These are phyloP conservation scores for Platysteira castanea DNA, from an alignment of 2,113 vertebrate species.

Conservation along the genomic window DNA sequence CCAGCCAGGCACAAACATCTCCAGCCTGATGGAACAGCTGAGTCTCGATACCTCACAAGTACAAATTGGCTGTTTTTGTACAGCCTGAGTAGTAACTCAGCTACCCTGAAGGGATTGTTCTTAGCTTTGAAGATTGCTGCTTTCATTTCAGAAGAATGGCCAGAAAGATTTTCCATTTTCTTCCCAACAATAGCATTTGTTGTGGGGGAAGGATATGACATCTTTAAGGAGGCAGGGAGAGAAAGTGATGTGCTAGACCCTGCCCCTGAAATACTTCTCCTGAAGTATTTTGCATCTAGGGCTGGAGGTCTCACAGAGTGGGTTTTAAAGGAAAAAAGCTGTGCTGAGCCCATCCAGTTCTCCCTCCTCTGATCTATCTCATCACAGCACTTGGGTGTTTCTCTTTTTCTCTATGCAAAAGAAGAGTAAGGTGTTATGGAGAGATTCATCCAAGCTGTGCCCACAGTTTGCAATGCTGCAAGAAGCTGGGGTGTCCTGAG, in stretches of 20 bases:
- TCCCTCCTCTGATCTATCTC: not conserved
- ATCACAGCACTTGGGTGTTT: not conserved
- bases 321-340: not conserved
- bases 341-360: not conserved
- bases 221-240: not conserved
- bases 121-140: constrained; percentile 21
- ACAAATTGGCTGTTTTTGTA: not conserved
- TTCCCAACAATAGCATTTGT: constrained; percentile 18
- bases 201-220: not conserved
- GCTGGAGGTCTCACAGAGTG: not conserved
- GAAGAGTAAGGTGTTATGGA: not conserved
- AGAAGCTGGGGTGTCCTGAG: not conserved
- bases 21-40: not conserved
- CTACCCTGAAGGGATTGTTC: not conserved
- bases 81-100: not conserved
- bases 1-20: not conserved
- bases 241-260: not conserved
- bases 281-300: not conserved
- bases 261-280: not conserved
- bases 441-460: not conserved
- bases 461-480: rapidly evolving
- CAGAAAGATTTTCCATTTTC: constrained; percentile 17
- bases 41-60: not conserved
- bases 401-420: not conserved
- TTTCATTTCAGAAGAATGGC: constrained; percentile 37